A percentile compares a stretch with the other conserved stretches of the same genome.
These are phyloP conservation scores for Laterallus jamaicensis DNA, from an alignment of 2,113 vertebrate genomes.

Conservation along the genomic window DNA sequence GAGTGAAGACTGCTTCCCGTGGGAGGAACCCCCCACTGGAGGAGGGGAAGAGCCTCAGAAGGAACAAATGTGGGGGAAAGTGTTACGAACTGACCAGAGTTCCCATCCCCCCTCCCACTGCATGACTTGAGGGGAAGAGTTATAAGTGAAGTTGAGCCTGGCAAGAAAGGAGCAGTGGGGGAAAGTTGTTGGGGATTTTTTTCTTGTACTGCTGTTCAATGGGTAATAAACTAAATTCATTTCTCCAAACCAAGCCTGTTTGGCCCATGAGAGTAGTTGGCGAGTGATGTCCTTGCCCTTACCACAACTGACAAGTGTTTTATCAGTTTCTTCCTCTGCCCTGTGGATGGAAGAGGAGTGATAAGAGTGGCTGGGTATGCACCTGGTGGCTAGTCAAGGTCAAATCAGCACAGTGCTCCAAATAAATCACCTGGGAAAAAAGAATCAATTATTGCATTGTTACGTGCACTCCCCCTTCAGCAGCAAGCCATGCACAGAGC, in stretches of 20 bases:
- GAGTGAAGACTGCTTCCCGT: background rate
- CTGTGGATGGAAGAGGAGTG: background rate
- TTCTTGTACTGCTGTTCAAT: background rate
- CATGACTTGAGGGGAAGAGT: background rate
- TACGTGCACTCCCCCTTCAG: background rate
- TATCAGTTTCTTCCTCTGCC: too few species aligned
- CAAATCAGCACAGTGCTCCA: background rate
- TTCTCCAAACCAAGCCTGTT: background rate
- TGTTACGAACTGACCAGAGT: background rate
- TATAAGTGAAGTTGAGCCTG: background rate
- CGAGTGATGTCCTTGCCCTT: background rate
- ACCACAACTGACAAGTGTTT: rapidly evolving
- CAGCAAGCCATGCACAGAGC: rapidly evolving
- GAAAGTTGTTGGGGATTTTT: background rate
- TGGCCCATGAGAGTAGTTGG: background rate
- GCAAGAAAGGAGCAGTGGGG: background rate
- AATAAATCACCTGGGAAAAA: background rate
- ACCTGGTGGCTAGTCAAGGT: background rate
- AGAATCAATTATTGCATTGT: background rate
- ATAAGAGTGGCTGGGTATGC: background rate
- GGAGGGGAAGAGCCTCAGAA: background rate
- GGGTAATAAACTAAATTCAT: background rate
- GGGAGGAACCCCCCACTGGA: background rate
- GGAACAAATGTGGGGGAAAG: background rate
- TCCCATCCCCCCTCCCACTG: background rate